Percentiles rank a stretch among this genome's conserved stretches.
phyloP scores from a whole-genome alignment of 2,888 invertebrate genomes.

The Lepidonotus clava region DNA sequence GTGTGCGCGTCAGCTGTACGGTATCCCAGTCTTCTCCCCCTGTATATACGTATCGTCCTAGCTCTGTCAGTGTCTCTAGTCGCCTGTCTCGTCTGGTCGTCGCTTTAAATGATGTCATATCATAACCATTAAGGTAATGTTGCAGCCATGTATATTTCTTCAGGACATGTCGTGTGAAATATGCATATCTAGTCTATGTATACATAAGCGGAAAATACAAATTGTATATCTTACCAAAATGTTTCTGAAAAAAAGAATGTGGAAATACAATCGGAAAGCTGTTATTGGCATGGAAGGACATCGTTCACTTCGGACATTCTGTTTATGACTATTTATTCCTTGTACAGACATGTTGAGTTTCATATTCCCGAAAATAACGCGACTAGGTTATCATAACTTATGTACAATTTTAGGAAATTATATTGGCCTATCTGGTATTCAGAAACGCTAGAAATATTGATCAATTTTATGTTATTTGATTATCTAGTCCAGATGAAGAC shows the following conservation, averaged over 20 bases:
- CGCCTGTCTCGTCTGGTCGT: conserved; percentile 39
- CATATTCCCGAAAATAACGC: not conserved
- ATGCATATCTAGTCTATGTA: not conserved
- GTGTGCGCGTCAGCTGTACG: no score
- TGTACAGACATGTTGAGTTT: not conserved
- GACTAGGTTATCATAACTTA: not conserved
- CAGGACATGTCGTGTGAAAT: not conserved
- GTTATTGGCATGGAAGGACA: not conserved
- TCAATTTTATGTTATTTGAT: no score
- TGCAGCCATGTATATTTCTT: not conserved
- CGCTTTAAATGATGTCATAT: not conserved
- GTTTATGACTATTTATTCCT: not conserved
- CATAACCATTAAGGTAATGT: not conserved
- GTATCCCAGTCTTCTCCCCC: not conserved
- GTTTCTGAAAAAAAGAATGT: not conserved
- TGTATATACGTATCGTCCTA: conserved; percentile 37
- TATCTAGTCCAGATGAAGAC: no score
- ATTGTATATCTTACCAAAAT: not conserved
- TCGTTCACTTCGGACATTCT: conserved; percentile 10
- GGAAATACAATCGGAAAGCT: not conserved
- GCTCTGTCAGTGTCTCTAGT: no score
- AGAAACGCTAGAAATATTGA: no score
- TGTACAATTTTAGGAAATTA: not conserved
- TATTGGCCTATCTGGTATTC: not conserved
- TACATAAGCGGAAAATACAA: not conserved